Evolutionary conservation across 1,140 invertebrate genomes (phyloP), one percentile per base, ranked within the genome.

Genomic region (Hormaphis cornu): DNA sequence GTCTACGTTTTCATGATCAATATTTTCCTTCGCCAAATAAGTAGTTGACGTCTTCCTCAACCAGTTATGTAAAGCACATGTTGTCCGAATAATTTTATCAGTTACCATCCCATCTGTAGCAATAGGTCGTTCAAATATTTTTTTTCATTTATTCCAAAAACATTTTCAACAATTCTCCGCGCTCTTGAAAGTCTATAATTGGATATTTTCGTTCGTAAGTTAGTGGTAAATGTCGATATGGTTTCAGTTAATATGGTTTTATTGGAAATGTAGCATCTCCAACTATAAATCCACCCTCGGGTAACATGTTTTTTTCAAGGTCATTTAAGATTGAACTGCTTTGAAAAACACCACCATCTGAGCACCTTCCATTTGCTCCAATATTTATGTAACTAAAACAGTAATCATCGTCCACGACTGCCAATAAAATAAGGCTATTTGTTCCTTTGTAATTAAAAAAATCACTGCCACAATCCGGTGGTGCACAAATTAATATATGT

Each of bases 201-300:
- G 70, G 76, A 80, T 16, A 77, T 74, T 69, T 72, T 73, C 66
- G 72, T 42, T 72, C 28, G 9, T 54, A 12, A 8, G 53, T 33
- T 42, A 72, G 52, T 26, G 59, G 12, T 48, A 37, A 63, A 2
- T 71, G 70, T 28, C 12, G 35, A 30, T 56, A 73, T 28, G 77
- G 78, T 53, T 74, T 71, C 74, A 78, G 73, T 70, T 76, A 72
- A 48, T 73, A 73, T 44, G 74, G 54, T 48, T 74, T 73, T 20
- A 81, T 58, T 9, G 73, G 73, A 72, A 81, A 81, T 14, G 76
- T 77, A 59, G 79, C 79, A 75, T 82, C 80, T 20, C 76, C 79
- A 9, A 72, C 35, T 35, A 72, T 30, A 24, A 33, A 42, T 9
- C n/a, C 18, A 22, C n/a, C n/a, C 3, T 2, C 26, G 1, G 50